Base-by-base conservation (phyloP, 2,888 invertebrate species). In the Drosophila stalkeri region DNA sequence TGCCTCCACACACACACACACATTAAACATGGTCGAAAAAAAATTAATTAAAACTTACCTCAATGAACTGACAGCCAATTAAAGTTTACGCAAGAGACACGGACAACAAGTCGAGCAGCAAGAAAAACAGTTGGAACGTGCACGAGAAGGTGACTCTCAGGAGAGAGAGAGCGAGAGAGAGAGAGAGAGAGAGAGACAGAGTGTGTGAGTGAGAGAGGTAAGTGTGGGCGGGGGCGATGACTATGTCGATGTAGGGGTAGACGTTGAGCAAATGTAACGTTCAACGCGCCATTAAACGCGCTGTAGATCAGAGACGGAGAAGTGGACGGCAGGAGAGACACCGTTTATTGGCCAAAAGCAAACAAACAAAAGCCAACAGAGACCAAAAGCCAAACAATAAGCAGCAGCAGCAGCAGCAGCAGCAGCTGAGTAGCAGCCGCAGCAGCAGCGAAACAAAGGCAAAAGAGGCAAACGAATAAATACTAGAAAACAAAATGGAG, bases 11-110 rank as follows among this genome's bases (percentile, higher is more conserved):
- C 12, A 54, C 39, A 56, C 20, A 46, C 39, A 56, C 35, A 60
- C n/a, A 37, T 31, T 37, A n/a, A 41, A 64, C 55, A 64, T 68
- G 70, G 72, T 60, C 70, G 49, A 64, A 73, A 82, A 82, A 85
- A 85, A 86, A 87, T 86, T 85, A 87, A 87, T 86, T 87, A 84
- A 87, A 87, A 82, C 82, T 87, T 87, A 82, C 87, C 87, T 85
- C 80, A 77, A 77, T 80, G 86, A 81, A 81, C 82, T 85, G 87
- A 80, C 85, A 87, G 79, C 82, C 87, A 86, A 86, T 87, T 85
- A 85, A 87, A 86, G 87, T 85, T 83, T 80, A 83, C 81, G 79
- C 85, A 77, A 77, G 75, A 77, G 77, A 75, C 81, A 77, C 69
- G 69, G 73, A 69, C 73, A 82, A 79, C 70, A 86, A 79, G 73